These are phyloP conservation scores for Morinoia aosen DNA, from an alignment of 2,888 invertebrate species.

Conservation along the genomic window DNA sequence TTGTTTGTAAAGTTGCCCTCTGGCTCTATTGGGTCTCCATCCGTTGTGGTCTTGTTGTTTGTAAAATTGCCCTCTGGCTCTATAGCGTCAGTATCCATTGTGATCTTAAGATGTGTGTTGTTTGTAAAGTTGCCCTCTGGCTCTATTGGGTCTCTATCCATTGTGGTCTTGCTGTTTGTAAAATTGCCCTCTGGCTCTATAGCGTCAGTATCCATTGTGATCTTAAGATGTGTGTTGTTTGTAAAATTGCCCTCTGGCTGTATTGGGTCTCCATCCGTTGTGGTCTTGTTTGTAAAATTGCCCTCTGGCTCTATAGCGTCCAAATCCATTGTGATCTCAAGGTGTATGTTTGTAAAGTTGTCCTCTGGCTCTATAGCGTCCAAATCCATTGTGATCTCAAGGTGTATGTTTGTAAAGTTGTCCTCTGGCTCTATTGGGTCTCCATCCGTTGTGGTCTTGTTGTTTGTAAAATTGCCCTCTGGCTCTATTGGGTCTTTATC, in stretches of 20 bases:
- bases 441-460: conserved; percentile 93
- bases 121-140: conserved; percentile 86
- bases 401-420: conserved; percentile 82
- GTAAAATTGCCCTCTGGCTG: too few species aligned
- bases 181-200: too few species aligned
- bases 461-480: not conserved
- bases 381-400: conserved; percentile 81
- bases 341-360: conserved; percentile 74
- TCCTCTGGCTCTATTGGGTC: conserved; percentile 98
- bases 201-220: conserved; percentile 74
- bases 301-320: conserved; percentile 98
- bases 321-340: conserved; percentile 97
- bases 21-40: conserved; percentile 99
- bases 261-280: too few species aligned
- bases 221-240: conserved; percentile 91
- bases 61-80: too few species aligned
- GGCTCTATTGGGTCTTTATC: not conserved
- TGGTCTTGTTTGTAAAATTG: conserved; percentile 82
- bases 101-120: conserved; percentile 92
- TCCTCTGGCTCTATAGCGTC: not conserved
- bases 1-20: conserved; percentile 83
- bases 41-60: conserved; percentile 85
- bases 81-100: not conserved
- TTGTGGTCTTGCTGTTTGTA: conserved; percentile 82
- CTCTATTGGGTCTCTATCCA: conserved; percentile 98